phyloP scores from a whole-genome alignment of 2,888 invertebrate species.

The Pandemis heparana region DNA sequence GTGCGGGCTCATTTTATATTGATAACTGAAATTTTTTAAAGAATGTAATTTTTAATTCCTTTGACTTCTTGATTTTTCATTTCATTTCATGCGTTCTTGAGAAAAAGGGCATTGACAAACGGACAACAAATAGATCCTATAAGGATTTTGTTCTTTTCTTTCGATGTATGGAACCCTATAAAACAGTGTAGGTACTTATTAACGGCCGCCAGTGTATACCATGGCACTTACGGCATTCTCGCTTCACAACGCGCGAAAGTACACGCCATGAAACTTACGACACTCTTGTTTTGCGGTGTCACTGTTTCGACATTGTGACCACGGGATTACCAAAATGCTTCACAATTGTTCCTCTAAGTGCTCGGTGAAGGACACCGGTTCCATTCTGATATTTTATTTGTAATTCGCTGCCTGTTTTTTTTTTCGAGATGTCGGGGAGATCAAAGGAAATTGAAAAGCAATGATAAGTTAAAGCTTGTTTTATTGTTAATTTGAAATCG shows the following conservation, averaged over 20 bases:
- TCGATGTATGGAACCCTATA: too few relatives aligned
- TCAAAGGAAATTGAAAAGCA: neutral
- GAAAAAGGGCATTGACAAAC: too few relatives aligned
- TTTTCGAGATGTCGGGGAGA: neutral
- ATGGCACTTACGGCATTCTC: conserved; percentile 7
- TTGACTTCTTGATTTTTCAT: too few relatives aligned
- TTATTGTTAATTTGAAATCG: neutral
- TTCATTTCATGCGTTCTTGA: too few relatives aligned
- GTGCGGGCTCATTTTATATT: too few relatives aligned
- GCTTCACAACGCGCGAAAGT: neutral
- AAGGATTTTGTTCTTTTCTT: too few relatives aligned
- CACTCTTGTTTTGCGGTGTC: conserved; percentile 20
- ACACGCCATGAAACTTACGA: conserved; percentile 20
- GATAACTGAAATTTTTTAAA: too few relatives aligned
- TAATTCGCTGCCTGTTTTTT: neutral
- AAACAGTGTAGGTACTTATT: neutral
- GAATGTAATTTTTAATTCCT: too few relatives aligned
- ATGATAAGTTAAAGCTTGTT: neutral
- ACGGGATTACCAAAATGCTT: conserved; percentile 29
- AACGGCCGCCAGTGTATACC: conserved; percentile 16
- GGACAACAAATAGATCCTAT: too few relatives aligned
- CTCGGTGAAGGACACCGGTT: conserved; percentile 21
- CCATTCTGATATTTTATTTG: conserved; percentile 26
- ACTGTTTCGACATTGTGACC: conserved; percentile 10
- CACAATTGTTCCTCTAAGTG: conserved; percentile 20